Evolutionary conservation across 2,888 invertebrate species (phyloP).

Genomic region (Alviniconcha strummeri): DNA sequence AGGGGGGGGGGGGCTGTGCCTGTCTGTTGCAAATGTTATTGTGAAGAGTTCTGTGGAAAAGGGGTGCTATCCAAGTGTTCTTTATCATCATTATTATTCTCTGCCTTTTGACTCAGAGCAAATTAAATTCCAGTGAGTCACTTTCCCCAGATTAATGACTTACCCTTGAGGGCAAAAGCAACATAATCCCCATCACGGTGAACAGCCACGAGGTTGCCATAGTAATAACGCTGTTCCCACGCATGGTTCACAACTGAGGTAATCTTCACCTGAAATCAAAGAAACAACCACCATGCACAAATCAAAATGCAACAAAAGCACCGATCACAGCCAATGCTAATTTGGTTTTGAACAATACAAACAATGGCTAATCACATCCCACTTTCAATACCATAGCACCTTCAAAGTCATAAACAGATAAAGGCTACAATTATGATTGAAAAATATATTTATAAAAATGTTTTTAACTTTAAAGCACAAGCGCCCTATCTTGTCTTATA

Average conservation of each 20-base stretch:
- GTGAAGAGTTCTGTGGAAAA: neutral
- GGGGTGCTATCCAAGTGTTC: neutral
- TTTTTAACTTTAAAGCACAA: neutral
- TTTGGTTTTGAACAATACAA: too few relatives aligned
- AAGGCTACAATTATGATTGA: neutral
- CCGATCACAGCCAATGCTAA: neutral
- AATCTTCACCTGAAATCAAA: constrained; percentile 82
- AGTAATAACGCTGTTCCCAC: constrained; percentile 92
- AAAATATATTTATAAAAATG: neutral
- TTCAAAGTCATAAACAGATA: neutral
- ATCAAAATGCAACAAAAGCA: constrained; percentile 16
- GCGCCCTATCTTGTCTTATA: too few relatives aligned
- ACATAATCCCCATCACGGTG: constrained; percentile 89
- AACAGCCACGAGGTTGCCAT: constrained; percentile 90
- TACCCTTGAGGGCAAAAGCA: constrained; percentile 94
- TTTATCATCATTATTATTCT: too few relatives aligned
- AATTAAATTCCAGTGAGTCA: too few relatives aligned
- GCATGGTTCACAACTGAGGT: constrained; percentile 93
- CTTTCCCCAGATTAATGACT: constrained; percentile 38
- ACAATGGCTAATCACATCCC: too few relatives aligned
- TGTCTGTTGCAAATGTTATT: neutral
- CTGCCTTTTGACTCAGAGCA: too few relatives aligned
- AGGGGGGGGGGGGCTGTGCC: neutral
- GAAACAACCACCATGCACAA: too few relatives aligned
- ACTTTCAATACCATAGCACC: neutral